phyloP scores from a whole-genome alignment of 92 coral and sea anemone species.

The Bergia sp. region DNA sequence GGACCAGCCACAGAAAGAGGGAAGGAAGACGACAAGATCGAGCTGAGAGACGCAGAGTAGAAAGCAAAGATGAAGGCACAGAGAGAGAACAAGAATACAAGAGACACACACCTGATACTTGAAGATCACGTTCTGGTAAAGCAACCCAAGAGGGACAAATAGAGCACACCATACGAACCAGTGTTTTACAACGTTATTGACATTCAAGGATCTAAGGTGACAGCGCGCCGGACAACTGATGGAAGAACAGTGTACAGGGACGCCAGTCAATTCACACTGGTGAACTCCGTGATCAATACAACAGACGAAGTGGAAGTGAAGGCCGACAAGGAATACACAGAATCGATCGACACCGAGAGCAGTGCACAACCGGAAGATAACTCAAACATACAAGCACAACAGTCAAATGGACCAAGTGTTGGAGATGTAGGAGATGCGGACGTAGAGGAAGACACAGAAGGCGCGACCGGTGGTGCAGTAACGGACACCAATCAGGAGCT shows the following conservation, averaged over 20 bases:
- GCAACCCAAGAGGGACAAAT: constrained; percentile 28
- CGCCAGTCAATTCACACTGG: constrained; percentile 55
- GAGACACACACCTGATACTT: constrained; percentile 19
- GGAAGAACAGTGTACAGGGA: constrained; percentile 56
- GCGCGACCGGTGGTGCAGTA: no score
- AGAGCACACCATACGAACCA: constrained; percentile 69
- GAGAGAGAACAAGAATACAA: constrained; percentile 34
- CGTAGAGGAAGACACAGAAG: no score
- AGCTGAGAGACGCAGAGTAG: constrained; percentile 27
- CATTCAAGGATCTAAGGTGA: constrained; percentile 49
- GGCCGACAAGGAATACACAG: no score
- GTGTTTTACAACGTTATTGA: constrained; percentile 47
- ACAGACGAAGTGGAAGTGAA: not conserved
- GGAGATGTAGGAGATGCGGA: no score
- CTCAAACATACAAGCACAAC: no score
- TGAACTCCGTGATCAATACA: constrained; percentile 14
- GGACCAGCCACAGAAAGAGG: no score
- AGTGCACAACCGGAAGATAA: no score
- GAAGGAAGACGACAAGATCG: not conserved
- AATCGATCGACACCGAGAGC: no score
- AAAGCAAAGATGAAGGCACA: constrained; percentile 11
- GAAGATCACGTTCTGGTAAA: constrained; percentile 36
- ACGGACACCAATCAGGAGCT: no score
- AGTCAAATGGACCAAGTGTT: no score
- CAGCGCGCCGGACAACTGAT: constrained; percentile 56